Conservation (phyloP, 2,797 vertebrate species). For the Semotilus atromaculatus region DNA sequence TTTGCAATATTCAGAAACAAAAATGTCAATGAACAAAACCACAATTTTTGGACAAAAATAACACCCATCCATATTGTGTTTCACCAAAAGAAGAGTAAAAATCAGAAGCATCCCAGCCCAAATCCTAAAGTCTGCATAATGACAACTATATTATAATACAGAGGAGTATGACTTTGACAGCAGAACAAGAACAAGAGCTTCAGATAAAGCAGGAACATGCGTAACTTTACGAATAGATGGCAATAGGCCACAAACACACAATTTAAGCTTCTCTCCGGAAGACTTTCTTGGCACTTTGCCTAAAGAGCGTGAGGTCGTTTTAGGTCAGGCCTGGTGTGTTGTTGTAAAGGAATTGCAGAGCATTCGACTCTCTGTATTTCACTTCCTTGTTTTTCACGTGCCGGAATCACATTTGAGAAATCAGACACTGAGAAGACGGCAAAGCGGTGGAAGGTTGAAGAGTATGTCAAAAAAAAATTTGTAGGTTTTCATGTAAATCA, state of each 20-base stretch:
- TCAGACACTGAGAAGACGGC: conserved; percentile 29
- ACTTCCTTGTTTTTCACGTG: conserved; percentile 62
- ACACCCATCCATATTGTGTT: background rate
- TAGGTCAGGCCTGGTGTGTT: conserved; percentile 55
- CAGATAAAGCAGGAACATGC: conserved; percentile 31
- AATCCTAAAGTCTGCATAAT: background rate
- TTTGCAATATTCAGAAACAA: conserved; percentile 34
- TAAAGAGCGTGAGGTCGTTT: conserved; percentile 58
- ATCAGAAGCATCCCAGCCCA: background rate
- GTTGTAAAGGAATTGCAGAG: conserved; percentile 61
- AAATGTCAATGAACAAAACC: conserved; percentile 23
- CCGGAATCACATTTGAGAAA: conserved; percentile 46
- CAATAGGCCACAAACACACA: conserved; percentile 38
- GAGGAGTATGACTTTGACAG: conserved; percentile 22
- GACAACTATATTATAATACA: background rate
- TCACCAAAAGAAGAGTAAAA: background rate
- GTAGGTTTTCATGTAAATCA: background rate
- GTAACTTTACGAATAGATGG: conserved; percentile 46
- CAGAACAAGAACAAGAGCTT: background rate
- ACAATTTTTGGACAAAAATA: background rate
- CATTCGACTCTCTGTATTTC: conserved; percentile 53
- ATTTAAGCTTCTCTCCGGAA: conserved; percentile 53
- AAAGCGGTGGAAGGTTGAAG: conserved; percentile 8
- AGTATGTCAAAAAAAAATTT: background rate
- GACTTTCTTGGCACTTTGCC: conserved; percentile 56